Conservation (phyloP, 2,797 vertebrate genomes). For the Hydrophis major region DNA sequence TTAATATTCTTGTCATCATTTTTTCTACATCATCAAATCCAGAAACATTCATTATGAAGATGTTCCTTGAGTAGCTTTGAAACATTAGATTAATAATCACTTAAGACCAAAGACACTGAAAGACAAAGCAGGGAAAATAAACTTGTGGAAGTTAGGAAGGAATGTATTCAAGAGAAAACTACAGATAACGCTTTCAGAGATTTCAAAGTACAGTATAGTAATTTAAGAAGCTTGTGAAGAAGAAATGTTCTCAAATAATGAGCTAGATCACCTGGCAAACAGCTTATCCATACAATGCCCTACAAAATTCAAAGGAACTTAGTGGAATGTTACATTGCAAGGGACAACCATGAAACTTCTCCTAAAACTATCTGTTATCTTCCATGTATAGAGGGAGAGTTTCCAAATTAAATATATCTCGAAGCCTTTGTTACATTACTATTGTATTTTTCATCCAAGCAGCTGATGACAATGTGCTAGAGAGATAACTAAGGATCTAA, state of each 20-base stretch:
- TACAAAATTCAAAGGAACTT: background rate
- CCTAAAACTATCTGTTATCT: background rate
- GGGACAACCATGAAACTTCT: background rate
- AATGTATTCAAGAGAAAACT: background rate
- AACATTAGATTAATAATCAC: constrained; percentile 32
- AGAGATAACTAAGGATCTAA: background rate
- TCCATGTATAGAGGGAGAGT: background rate
- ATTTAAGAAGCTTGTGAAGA: background rate
- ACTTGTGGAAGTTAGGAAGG: background rate
- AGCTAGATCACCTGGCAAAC: background rate
- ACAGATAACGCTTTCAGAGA: background rate
- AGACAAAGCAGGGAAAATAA: constrained; percentile 12
- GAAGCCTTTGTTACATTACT: background rate
- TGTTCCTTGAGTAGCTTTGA: constrained; percentile 20
- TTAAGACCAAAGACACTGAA: constrained; percentile 19
- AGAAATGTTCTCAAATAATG: background rate
- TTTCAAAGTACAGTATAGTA: background rate
- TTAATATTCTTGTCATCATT: constrained; percentile 32
- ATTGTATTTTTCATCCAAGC: background rate
- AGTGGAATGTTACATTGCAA: background rate
- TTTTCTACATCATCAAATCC: constrained; percentile 44
- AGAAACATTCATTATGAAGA: constrained; percentile 24
- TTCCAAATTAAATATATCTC: background rate
- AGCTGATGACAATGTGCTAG: background rate
- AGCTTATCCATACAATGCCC: background rate